Evolutionary conservation across 2,888 invertebrate species (phyloP).

Genomic region (Pachycephus smyrnensis): DNA sequence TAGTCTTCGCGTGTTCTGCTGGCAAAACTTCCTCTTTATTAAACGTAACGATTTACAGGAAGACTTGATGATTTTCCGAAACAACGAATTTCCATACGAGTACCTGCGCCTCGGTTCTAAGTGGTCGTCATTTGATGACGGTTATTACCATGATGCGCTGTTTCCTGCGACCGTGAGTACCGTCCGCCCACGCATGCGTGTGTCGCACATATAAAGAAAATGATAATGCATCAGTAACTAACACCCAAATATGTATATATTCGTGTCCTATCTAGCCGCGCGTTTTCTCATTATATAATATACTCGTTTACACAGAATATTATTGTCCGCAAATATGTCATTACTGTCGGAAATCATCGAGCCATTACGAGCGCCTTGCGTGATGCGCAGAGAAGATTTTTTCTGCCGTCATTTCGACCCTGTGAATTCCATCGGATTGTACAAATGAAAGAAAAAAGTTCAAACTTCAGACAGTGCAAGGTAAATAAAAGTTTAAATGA

Average conservation of each 20-base stretch:
- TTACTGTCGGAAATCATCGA: constrained; percentile 57
- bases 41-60: constrained; percentile 2
- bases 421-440: neutral
- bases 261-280: constrained; percentile 12
- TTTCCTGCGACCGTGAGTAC: constrained; percentile 65
- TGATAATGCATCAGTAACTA: neutral
- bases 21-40: neutral
- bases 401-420: constrained; percentile 21
- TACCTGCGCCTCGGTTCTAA: constrained; percentile 55
- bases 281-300: constrained; percentile 51
- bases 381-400: constrained; percentile 47
- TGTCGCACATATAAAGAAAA: neutral
- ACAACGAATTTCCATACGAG: constrained; percentile 46
- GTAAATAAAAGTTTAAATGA: neutral
- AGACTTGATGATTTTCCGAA: constrained; percentile 35
- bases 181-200: constrained; percentile 9
- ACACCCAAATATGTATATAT: constrained; percentile 5
- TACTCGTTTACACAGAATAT: constrained; percentile 58
- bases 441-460: neutral
- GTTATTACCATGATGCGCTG: constrained; percentile 65
- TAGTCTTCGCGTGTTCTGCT: neutral
- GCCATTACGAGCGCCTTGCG: constrained; percentile 46
- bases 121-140: constrained; percentile 64
- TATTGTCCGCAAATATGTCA: constrained; percentile 50
- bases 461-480: neutral